Percentiles rank a stretch among this genome's conserved stretches.
phyloP scores from a whole-genome alignment of 2,113 vertebrate species.

The Pyxicephalus adspersus region DNA sequence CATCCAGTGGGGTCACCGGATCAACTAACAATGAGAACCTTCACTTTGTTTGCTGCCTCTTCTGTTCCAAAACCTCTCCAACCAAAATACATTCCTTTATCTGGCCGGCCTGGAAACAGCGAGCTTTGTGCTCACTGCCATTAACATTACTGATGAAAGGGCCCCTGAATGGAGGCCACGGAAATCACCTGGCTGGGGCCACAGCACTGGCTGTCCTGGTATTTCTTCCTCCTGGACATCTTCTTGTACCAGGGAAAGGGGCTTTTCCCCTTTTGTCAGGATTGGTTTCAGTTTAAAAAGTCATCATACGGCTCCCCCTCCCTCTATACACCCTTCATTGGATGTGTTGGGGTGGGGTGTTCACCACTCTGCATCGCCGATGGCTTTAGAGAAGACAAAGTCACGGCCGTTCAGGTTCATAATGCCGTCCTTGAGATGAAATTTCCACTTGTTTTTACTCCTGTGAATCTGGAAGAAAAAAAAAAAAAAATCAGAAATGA shows the following conservation, averaged over 20 bases:
- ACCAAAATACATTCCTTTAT: too few species aligned
- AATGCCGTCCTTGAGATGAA: slow-evolving; percentile 99
- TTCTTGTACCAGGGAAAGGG: slow-evolving; percentile 4
- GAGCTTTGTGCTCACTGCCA: too few species aligned
- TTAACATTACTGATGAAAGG: too few species aligned
- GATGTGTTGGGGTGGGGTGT: slow-evolving; percentile 30
- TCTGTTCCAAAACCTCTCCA: too few species aligned
- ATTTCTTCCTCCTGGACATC: too few species aligned
- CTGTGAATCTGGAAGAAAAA: slow-evolving; percentile 88
- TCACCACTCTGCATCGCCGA: slow-evolving; percentile 98
- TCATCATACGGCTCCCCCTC: not conserved
- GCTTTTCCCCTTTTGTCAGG: not conserved
- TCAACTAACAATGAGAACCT: too few species aligned
- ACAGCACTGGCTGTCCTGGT: too few species aligned
- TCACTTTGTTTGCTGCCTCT: too few species aligned
- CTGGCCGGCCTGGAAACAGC: too few species aligned
- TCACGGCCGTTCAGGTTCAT: slow-evolving; percentile 99
- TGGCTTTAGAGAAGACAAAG: slow-evolving; percentile 99
- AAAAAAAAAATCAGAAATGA: slow-evolving; percentile 1
- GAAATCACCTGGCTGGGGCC: too few species aligned
- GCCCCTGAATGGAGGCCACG: too few species aligned
- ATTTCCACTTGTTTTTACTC: slow-evolving; percentile 99
- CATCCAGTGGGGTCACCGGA: too few species aligned
- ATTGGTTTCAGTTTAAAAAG: not conserved
- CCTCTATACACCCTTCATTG: not conserved